Percentiles rank a stretch among this genome's conserved stretches.
Evolutionary conservation across 2,888 invertebrate species (phyloP).

Genomic region (Catocala fraxini): DNA sequence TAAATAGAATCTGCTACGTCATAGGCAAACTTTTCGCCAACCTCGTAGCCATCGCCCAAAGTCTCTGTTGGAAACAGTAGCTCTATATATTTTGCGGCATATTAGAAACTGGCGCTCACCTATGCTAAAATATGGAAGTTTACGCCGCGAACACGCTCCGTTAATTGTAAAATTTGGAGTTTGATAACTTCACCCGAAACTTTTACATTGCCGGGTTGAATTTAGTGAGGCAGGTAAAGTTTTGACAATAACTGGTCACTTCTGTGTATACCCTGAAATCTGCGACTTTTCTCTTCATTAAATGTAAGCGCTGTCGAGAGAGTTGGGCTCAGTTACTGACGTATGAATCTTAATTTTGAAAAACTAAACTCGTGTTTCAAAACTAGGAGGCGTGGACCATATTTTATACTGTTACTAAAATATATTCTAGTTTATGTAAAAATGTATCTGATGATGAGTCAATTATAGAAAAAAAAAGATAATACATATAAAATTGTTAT

Average conservation of each 20-base stretch:
- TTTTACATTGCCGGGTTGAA: slow-evolving; percentile 50
- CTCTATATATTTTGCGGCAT: slow-evolving; percentile 71
- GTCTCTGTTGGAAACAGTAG: slow-evolving; percentile 65
- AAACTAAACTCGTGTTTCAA: slow-evolving; percentile 22
- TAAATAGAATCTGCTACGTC: slow-evolving; percentile 36
- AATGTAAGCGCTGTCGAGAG: slow-evolving; percentile 17
- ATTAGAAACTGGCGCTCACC: slow-evolving; percentile 73
- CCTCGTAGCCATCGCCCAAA: slow-evolving; percentile 55
- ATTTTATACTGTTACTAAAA: background rate
- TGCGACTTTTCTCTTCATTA: slow-evolving; percentile 45
- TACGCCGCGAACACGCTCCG: slow-evolving; percentile 62
- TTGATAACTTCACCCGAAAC: slow-evolving; percentile 67
- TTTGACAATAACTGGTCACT: slow-evolving; percentile 64
- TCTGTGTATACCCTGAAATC: slow-evolving; percentile 36
- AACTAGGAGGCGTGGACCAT: slow-evolving; percentile 2
- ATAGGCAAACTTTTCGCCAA: slow-evolving; percentile 43
- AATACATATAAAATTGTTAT: too few relatives aligned
- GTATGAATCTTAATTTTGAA: slow-evolving; percentile 27
- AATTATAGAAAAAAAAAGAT: too few relatives aligned
- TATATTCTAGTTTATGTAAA: background rate
- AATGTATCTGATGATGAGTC: too few relatives aligned
- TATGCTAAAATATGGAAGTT: slow-evolving; percentile 75
- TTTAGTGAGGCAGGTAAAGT: slow-evolving; percentile 58
- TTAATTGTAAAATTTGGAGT: slow-evolving; percentile 79
- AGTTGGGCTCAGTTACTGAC: slow-evolving; percentile 12